Percentiles rank a stretch among this genome's conserved stretches.
phyloP scores from a whole-genome alignment of 2,888 invertebrate genomes.

The Drosophila stalkeri region DNA sequence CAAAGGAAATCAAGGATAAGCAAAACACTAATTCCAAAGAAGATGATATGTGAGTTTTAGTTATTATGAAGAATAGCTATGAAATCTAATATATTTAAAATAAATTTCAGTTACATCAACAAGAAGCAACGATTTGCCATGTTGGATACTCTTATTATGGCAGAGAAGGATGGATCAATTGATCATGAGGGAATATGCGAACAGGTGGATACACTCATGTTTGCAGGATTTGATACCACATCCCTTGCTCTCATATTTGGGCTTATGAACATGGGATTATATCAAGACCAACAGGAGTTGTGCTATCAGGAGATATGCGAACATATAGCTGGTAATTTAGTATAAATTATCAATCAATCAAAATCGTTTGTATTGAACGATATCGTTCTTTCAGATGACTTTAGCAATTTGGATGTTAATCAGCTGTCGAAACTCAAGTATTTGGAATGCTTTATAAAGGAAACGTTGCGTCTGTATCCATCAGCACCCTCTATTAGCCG shows the following conservation, averaged over 20 bases:
- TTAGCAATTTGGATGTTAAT: conserved; percentile 54
- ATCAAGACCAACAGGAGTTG: conserved; percentile 70
- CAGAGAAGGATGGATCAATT: conserved; percentile 74
- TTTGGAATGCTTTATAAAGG: conserved; percentile 69
- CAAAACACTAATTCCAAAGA: conserved; percentile 15
- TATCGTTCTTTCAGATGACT: conserved; percentile 49
- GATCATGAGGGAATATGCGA: conserved; percentile 87
- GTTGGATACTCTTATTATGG: conserved; percentile 76
- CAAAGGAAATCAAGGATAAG: conserved; percentile 36
- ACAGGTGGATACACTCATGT: conserved; percentile 90
- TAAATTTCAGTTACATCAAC: conserved; percentile 49
- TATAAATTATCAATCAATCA: neutral
- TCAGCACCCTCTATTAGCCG: conserved; percentile 88
- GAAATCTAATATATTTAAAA: too few species aligned
- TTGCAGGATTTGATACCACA: conserved; percentile 74
- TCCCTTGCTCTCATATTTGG: conserved; percentile 76
- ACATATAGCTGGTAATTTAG: conserved; percentile 63
- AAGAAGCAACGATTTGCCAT: conserved; percentile 78
- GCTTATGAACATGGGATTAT: conserved; percentile 73
- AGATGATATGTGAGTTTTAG: conserved; percentile 47
- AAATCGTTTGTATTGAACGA: neutral
- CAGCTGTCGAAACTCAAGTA: conserved; percentile 57
- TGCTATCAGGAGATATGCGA: conserved; percentile 75
- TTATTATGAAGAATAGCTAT: neutral
- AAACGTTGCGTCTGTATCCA: conserved; percentile 86